Percentiles rank a stretch among this genome's conserved stretches.
Conservation (phyloP, 2,888 invertebrate genomes). For the Linnaemya vulpina region DNA sequence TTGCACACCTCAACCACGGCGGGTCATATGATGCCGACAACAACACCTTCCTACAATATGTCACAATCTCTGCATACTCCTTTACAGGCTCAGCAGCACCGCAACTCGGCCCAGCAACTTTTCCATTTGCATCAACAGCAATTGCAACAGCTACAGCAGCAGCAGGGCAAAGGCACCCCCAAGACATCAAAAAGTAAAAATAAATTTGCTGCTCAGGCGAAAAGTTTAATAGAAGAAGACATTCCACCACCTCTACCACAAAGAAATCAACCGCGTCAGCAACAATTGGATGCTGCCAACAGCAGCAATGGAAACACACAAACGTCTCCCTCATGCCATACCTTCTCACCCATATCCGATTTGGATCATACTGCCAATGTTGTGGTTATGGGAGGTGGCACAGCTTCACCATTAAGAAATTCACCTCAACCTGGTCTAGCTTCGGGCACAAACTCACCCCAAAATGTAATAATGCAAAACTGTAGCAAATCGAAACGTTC, state of each 20-base stretch:
- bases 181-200: slow-evolving; percentile 79
- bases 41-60: slow-evolving; percentile 73
- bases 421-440: slow-evolving; percentile 57
- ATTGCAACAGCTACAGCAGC: slow-evolving; percentile 74
- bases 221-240: slow-evolving; percentile 78
- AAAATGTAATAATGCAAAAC: slow-evolving; percentile 49
- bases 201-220: slow-evolving; percentile 79
- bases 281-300: slow-evolving; percentile 74
- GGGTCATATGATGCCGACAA: slow-evolving; percentile 60
- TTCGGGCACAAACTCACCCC: slow-evolving; percentile 60
- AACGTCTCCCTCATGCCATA: slow-evolving; percentile 71
- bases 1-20: slow-evolving; percentile 73
- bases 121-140: slow-evolving; percentile 80
- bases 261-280: slow-evolving; percentile 83
- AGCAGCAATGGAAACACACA: slow-evolving; percentile 68
- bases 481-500: slow-evolving; percentile 75
- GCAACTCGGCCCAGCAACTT: slow-evolving; percentile 80
- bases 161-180: slow-evolving; percentile 77
- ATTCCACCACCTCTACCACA: slow-evolving; percentile 85
- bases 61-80: slow-evolving; percentile 83
- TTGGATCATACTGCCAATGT: slow-evolving; percentile 77
- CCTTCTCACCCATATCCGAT: slow-evolving; percentile 80
- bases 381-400: slow-evolving; percentile 35
- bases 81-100: slow-evolving; percentile 75
- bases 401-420: slow-evolving; percentile 69